These are phyloP conservation scores for Pogonocherus hispidulus DNA, from an alignment of 2,888 invertebrate genomes.

Conservation along the genomic window DNA sequence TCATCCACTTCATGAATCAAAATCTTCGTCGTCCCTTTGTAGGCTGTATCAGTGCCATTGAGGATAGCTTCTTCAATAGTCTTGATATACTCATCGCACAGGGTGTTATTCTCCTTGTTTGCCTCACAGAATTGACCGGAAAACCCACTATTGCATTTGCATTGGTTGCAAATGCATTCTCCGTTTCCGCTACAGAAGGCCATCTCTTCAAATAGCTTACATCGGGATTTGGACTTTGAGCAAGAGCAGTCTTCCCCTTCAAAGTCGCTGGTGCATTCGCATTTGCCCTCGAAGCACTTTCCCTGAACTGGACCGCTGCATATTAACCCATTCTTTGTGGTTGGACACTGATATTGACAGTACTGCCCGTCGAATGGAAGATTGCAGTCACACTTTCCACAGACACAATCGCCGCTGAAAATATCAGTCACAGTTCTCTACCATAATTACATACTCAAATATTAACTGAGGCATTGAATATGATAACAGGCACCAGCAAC, in stretches of 20 bases:
- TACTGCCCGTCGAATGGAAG: constrained; percentile 70
- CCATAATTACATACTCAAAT: too few relatives aligned
- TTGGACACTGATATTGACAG: constrained; percentile 83
- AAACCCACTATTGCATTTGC: constrained; percentile 61
- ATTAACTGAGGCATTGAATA: too few relatives aligned
- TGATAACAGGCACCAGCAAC: too few relatives aligned
- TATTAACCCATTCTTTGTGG: constrained; percentile 15
- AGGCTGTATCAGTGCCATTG: constrained; percentile 27
- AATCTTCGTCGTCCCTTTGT: constrained; percentile 1
- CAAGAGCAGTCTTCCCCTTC: constrained; percentile 76
- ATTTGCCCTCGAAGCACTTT: constrained; percentile 71
- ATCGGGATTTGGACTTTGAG: constrained; percentile 61
- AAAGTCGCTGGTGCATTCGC: constrained; percentile 77
- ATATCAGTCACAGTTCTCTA: too few relatives aligned
- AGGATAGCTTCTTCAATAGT: constrained; percentile 59
- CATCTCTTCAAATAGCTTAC: constrained; percentile 49
- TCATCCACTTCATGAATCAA: constrained; percentile 30
- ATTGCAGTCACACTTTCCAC: constrained; percentile 73
- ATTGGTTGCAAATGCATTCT: constrained; percentile 80
- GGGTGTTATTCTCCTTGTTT: constrained; percentile 70
- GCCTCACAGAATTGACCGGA: constrained; percentile 72
- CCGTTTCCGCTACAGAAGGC: constrained; percentile 81
- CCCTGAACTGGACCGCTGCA: constrained; percentile 63
- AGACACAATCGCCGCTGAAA: constrained; percentile 73
- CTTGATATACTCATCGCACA: constrained; percentile 71